Percentiles rank a stretch among this genome's conserved stretches.
Conservation (phyloP, 2,797 vertebrate species). For the Anguilla megastoma region DNA sequence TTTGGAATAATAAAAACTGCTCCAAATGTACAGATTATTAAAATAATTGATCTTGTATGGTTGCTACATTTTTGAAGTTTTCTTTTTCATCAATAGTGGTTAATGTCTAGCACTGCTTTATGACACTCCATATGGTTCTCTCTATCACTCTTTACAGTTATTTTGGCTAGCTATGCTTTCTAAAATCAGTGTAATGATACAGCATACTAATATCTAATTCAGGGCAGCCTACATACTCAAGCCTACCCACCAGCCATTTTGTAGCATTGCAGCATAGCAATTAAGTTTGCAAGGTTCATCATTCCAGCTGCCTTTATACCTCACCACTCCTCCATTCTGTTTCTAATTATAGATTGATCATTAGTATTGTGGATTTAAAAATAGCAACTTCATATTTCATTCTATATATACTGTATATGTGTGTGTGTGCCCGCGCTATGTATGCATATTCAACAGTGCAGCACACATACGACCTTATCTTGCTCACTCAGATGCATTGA, state of each 20-base stretch:
- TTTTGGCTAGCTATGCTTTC: background rate
- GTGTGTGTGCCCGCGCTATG: background rate
- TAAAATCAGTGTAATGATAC: background rate
- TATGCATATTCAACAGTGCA: background rate
- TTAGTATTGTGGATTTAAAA: background rate
- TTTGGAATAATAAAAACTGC: background rate
- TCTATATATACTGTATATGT: too few species aligned
- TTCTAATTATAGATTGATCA: background rate
- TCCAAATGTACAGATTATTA: background rate
- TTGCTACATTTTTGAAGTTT: background rate
- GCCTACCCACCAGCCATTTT: conserved; percentile 1
- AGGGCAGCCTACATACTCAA: background rate
- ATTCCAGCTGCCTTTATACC: background rate
- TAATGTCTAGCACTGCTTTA: background rate
- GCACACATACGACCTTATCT: background rate
- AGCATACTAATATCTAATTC: background rate
- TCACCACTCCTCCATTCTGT: background rate
- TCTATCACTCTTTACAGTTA: background rate
- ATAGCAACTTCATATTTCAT: background rate
- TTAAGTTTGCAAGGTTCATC: background rate
- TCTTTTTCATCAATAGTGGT: background rate
- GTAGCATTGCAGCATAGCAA: background rate
- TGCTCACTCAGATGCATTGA: background rate
- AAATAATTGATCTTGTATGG: background rate
- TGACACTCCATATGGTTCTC: background rate